These are phyloP conservation scores for Nebria salina DNA, from an alignment of 2,888 invertebrate species.

Conservation along the genomic window DNA sequence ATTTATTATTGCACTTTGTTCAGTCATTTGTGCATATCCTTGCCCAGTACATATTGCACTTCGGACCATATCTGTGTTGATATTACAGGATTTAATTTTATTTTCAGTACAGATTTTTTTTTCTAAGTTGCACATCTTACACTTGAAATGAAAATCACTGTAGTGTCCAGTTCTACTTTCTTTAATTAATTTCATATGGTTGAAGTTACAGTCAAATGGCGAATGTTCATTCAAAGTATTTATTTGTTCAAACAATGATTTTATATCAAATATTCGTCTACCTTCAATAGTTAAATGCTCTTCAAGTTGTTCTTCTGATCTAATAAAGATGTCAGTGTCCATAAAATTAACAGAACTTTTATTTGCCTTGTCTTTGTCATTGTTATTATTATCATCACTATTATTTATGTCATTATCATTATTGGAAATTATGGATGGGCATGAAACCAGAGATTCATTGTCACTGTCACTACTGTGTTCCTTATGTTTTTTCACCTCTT, in stretches of 20 bases:
- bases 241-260: neutral
- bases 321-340: too few relatives aligned
- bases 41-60: conserved; percentile 2
- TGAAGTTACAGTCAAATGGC: neutral
- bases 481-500: too few relatives aligned
- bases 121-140: neutral
- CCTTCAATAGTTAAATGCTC: neutral
- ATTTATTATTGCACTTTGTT: conserved; percentile 16
- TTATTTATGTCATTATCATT: neutral
- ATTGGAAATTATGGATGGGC: too few relatives aligned
- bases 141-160: neutral
- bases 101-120: neutral
- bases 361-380: too few relatives aligned
- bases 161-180: neutral
- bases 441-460: too few relatives aligned
- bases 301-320: neutral
- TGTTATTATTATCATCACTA: too few relatives aligned
- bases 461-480: too few relatives aligned
- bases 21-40: conserved; percentile 1
- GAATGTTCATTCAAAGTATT: neutral
- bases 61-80: neutral
- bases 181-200: neutral
- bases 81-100: neutral
- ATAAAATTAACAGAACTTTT: too few relatives aligned
- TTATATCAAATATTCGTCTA: neutral